phyloP scores from a whole-genome alignment of 1,140 invertebrate genomes.

The Zaprionus gabonicus region DNA sequence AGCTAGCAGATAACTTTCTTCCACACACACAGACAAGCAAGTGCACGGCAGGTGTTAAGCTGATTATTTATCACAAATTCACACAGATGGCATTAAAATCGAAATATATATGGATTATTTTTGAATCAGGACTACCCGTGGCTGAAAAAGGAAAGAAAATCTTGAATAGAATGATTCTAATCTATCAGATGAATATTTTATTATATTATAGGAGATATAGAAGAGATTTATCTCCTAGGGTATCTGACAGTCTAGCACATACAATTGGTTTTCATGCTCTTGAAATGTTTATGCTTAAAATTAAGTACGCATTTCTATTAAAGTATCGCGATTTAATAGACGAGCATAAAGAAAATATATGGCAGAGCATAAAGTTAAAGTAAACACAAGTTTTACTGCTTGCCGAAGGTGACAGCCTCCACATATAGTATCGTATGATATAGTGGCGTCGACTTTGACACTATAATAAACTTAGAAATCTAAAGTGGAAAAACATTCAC shows the following conservation, averaged over 20 bases:
- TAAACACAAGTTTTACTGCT: neutral
- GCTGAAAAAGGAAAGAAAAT: too few species aligned
- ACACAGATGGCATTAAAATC: slow-evolving; percentile 21
- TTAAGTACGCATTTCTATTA: slow-evolving; percentile 15
- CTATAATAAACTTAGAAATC: neutral
- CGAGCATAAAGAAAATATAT: slow-evolving; percentile 8
- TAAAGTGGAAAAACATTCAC: neutral
- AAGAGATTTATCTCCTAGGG: neutral
- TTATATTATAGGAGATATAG: neutral
- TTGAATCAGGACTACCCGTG: neutral
- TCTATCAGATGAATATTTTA: too few species aligned
- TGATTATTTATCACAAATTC: neutral
- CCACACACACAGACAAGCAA: neutral
- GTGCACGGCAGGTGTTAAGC: slow-evolving; percentile 14
- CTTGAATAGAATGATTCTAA: too few species aligned
- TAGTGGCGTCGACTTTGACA: neutral
- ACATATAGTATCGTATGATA: neutral
- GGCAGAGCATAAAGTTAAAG: neutral
- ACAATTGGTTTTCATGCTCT: neutral
- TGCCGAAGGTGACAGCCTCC: neutral
- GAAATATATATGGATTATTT: neutral
- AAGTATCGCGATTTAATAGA: slow-evolving; percentile 6
- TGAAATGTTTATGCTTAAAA: slow-evolving; percentile 20
- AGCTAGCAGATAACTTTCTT: slow-evolving; percentile 2
- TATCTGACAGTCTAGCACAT: neutral